phyloP scores from a whole-genome alignment of 2,113 vertebrate genomes.

The Lonchura striata region DNA sequence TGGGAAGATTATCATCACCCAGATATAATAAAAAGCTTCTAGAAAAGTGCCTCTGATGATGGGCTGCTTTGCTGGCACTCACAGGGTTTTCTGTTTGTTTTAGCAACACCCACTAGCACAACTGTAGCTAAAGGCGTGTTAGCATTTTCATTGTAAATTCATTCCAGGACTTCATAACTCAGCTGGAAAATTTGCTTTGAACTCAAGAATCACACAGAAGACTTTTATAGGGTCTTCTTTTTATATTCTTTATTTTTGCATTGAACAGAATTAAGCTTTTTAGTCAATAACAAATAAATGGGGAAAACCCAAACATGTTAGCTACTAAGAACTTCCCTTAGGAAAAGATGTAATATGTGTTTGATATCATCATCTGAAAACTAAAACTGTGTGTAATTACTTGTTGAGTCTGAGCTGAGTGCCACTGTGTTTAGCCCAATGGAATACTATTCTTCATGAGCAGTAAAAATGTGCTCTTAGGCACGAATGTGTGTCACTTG shows the following conservation, averaged over 20 bases:
- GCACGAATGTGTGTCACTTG: neutral
- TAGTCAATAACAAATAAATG: neutral
- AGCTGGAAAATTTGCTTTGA: constrained; percentile 54
- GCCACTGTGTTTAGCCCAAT: neutral
- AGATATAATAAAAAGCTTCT: constrained; percentile 59
- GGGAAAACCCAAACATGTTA: neutral
- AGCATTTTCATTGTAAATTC: constrained; percentile 57
- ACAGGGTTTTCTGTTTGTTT: constrained; percentile 46
- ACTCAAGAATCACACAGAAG: constrained; percentile 26
- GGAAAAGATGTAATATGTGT: neutral
- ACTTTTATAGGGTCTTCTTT: neutral
- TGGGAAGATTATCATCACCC: constrained; percentile 61
- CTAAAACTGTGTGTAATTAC: neutral
- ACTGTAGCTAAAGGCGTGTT: constrained; percentile 34
- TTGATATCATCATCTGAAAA: neutral
- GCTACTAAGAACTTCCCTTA: neutral
- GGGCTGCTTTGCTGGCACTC: constrained; percentile 30
- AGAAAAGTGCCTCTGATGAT: constrained; percentile 32
- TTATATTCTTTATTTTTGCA: neutral
- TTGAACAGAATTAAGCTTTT: neutral
- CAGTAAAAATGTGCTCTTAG: neutral
- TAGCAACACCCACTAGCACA: constrained; percentile 38
- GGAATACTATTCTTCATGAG: neutral
- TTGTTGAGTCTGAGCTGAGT: neutral
- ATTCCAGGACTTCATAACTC: constrained; percentile 46